phyloP scores from a whole-genome alignment of 2,888 invertebrate genomes.

The Melieria omissa region DNA sequence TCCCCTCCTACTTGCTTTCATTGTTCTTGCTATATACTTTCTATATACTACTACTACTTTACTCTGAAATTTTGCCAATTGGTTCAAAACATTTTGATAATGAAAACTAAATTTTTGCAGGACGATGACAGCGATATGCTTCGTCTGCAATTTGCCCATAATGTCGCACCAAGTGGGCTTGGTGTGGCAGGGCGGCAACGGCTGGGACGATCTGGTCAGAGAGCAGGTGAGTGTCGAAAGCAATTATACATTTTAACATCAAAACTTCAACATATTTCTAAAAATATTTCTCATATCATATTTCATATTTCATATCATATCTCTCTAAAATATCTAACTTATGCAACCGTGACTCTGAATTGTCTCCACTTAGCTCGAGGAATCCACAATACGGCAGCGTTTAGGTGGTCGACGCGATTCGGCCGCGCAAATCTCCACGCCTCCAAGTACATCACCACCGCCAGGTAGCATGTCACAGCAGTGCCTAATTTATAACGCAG shows the following conservation, averaged over 20 bases:
- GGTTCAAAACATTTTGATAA: background rate
- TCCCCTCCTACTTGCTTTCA: too few species aligned
- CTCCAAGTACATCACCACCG: slow-evolving; percentile 80
- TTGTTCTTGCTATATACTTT: too few species aligned
- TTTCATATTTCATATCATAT: background rate
- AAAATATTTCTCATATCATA: background rate
- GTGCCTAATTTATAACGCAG: background rate
- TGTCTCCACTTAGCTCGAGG: slow-evolving; percentile 70
- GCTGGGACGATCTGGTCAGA: slow-evolving; percentile 91
- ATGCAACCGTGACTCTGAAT: background rate
- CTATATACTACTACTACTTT: background rate
- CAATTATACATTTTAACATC: background rate
- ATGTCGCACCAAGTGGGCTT: slow-evolving; percentile 93
- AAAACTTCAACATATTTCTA: background rate
- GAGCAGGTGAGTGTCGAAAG: slow-evolving; percentile 72
- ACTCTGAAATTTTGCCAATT: background rate
- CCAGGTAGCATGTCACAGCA: slow-evolving; percentile 48
- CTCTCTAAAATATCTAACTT: background rate
- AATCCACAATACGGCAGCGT: slow-evolving; percentile 84
- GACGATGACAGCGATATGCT: slow-evolving; percentile 94
- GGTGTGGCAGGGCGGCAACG: slow-evolving; percentile 94
- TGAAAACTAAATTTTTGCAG: slow-evolving; percentile 68
- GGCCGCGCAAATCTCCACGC: slow-evolving; percentile 90
- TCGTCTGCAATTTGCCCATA: slow-evolving; percentile 95
- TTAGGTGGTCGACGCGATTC: slow-evolving; percentile 89